A percentile compares a stretch with the other conserved stretches of the same genome.
These are phyloP conservation scores for Centropus unirufus DNA, from an alignment of 2,113 vertebrate species.

Conservation along the genomic window DNA sequence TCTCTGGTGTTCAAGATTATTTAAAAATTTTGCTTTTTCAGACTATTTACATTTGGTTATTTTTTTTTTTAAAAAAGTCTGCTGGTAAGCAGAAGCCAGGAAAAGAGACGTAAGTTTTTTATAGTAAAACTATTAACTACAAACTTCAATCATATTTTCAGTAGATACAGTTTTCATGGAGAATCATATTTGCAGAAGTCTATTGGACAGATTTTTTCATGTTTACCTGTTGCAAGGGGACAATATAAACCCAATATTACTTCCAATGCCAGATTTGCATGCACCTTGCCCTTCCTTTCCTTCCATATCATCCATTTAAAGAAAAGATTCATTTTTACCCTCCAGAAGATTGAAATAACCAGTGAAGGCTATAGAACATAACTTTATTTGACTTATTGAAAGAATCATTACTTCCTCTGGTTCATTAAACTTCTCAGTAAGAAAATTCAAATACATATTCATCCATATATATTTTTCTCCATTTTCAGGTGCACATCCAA, in stretches of 20 bases:
- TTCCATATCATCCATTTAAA: background rate
- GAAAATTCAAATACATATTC: background rate
- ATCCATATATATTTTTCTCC: slow-evolving; percentile 18
- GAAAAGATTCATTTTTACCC: background rate
- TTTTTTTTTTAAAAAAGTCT: background rate
- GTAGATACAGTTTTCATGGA: background rate
- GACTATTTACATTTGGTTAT: background rate
- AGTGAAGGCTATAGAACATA: background rate
- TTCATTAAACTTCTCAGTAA: background rate
- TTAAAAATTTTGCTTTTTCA: background rate
- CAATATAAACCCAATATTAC: background rate
- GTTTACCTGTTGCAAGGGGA: background rate
- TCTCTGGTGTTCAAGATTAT: background rate
- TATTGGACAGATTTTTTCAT: background rate
- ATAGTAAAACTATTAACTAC: background rate
- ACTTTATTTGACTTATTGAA: background rate
- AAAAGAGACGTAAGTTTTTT: background rate
- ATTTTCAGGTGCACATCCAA: slow-evolving; percentile 1
- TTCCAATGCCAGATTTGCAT: background rate
- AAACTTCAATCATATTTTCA: background rate
- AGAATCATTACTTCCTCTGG: background rate
- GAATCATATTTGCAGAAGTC: background rate
- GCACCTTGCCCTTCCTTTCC: background rate
- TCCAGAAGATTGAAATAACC: background rate
- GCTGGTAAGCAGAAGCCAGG: background rate